Base-by-base conservation (phyloP, 2,113 vertebrate species). In the Agelaius tricolor region DNA sequence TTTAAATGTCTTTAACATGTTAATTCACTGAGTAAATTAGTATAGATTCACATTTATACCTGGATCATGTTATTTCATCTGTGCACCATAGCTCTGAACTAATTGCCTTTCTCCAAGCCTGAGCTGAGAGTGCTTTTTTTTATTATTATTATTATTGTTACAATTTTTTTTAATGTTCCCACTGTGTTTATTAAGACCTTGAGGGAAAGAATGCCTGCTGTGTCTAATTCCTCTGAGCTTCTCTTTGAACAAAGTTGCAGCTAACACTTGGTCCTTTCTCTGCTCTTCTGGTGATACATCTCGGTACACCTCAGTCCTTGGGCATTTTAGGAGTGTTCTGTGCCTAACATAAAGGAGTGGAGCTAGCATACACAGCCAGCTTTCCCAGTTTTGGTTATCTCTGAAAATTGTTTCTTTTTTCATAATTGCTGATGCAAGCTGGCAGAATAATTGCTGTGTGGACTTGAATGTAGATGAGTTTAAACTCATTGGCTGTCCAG, bases 151-250 rank as follows among this genome's bases (percentile, higher is more conserved):
- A n/a, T n/a, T n/a, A n/a, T 58, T 58, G 22, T 57, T 23, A n/a
- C 33, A 22, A 37, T 37, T 26, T 26, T 66, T 46, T 43, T 39
- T 49, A 13, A 61, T 67, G 3, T 51, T 62, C 15, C 6, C 7
- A 35, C 30, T 72, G 33, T 74, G 13, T 73, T 49, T 81, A 49
- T 93, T 90, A 80, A 90, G 88, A 72, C 83, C 86, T 89, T 37
- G 76, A 85, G 77, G 90, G 66, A 62, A 87, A 81, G 90, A 95
- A 96, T 84, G 76, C 92, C 80, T 84, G 73, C 90, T 94, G 83
- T 95, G 88, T 96, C 68, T 84, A 61, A 94, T 92, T 86, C 93
- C 84, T 94, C 77, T 39, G 49, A 37, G 80, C 71, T 90, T 84
- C 76, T 66, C 80, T 95, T 89, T 87, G 90, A 95, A 87, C 76